Percentiles rank a stretch among this genome's conserved stretches.
Evolutionary conservation across 2,797 vertebrate genomes (phyloP).

Genomic region (Poecilia velifera): DNA sequence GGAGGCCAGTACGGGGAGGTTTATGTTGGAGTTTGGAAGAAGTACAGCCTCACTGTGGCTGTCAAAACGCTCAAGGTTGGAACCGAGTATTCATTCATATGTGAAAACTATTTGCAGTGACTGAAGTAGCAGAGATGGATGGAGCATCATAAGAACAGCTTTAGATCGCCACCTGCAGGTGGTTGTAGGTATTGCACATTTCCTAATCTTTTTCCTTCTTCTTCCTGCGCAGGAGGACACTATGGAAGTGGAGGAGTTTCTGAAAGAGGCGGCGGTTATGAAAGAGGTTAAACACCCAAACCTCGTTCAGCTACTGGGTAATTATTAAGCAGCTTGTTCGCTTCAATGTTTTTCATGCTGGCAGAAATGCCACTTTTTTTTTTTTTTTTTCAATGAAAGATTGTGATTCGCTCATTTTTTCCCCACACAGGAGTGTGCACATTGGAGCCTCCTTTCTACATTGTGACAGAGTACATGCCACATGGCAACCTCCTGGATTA

Average conservation of each 20-base stretch:
- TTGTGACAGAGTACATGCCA: conserved; percentile 98
- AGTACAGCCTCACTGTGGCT: conserved; percentile 96
- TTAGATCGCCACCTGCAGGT: conserved; percentile 68
- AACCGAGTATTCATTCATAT: not conserved
- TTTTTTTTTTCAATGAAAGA: not conserved
- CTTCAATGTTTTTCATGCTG: not conserved
- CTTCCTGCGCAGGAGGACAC: conserved; percentile 89
- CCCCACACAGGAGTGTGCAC: conserved; percentile 93
- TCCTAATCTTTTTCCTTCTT: not conserved
- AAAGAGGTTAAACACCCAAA: conserved; percentile 99
- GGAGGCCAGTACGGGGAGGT: conserved; percentile 99
- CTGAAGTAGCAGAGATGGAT: not conserved
- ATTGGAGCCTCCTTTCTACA: conserved; percentile 97
- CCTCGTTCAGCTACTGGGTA: conserved; percentile 88
- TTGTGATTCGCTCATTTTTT: not conserved
- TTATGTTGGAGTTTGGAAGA: conserved; percentile 98
- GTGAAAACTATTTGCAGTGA: not conserved
- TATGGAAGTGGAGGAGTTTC: conserved; percentile 98
- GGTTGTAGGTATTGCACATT: conserved; percentile 26
- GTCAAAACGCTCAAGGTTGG: conserved; percentile 97
- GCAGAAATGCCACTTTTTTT: not conserved
- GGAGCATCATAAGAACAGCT: conserved; percentile 3
- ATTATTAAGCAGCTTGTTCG: conserved; percentile 39
- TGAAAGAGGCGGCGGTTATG: conserved; percentile 99
- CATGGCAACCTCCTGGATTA: conserved; percentile 98